A percentile compares a stretch with the other conserved stretches of the same genome.
Evolutionary conservation across 1,140 invertebrate genomes (phyloP).

Genomic region (Diabrotica virgifera): DNA sequence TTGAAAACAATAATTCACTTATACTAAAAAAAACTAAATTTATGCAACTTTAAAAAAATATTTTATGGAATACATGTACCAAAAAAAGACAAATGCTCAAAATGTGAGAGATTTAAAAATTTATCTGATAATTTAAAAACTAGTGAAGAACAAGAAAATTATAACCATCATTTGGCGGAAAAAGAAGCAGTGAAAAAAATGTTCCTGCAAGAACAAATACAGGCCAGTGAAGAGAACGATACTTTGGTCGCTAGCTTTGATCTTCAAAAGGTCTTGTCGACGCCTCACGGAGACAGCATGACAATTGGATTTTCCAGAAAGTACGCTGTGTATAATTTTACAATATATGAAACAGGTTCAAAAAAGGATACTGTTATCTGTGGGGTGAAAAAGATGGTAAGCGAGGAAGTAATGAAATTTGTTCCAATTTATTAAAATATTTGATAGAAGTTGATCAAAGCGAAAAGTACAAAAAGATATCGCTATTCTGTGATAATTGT

Average conservation of each 20-base stretch:
- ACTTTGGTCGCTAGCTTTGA: slow-evolving; percentile 20
- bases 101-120: slow-evolving; percentile 30
- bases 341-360: slow-evolving; percentile 17
- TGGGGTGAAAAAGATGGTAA: slow-evolving; percentile 24
- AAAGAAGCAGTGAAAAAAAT: slow-evolving; percentile 14
- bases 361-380: slow-evolving; percentile 21
- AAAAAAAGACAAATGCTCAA: too few species aligned
- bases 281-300: slow-evolving; percentile 11
- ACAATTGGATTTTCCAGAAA: slow-evolving; percentile 9
- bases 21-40: too few species aligned
- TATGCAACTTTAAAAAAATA: too few species aligned
- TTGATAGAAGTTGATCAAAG: slow-evolving; percentile 25
- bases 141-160: background rate
- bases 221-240: slow-evolving; percentile 1
- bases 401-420: slow-evolving; percentile 21
- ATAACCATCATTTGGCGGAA: slow-evolving; percentile 5
- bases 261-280: slow-evolving; percentile 18
- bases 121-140: slow-evolving; percentile 4
- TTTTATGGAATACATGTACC: too few species aligned
- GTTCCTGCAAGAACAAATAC: slow-evolving; percentile 17
- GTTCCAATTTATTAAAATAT: slow-evolving; percentile 22
- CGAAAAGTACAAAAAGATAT: slow-evolving; percentile 10
- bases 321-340: slow-evolving; percentile 26
- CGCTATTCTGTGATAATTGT: slow-evolving; percentile 24
- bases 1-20: too few species aligned